A percentile compares a stretch with the other conserved stretches of the same genome.
These are phyloP conservation scores for Rhagonycha fulva DNA, from an alignment of 2,888 invertebrate species.

Conservation along the genomic window DNA sequence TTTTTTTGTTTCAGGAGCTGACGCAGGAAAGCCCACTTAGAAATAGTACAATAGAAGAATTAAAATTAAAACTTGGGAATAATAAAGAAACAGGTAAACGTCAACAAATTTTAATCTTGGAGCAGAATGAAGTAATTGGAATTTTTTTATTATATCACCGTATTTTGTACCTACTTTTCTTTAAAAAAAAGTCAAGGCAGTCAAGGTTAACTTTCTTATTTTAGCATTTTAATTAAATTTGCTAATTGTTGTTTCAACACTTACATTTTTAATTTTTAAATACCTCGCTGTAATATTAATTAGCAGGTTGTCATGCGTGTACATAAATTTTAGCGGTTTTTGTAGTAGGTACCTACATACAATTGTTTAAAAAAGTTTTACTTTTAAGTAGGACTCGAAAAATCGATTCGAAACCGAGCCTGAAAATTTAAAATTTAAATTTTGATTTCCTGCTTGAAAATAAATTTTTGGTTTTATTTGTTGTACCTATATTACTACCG, in stretches of 20 bases:
- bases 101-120: neutral
- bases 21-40: slow-evolving; percentile 47
- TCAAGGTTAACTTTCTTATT: neutral
- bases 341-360: neutral
- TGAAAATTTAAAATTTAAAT: neutral
- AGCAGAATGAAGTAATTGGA: neutral
- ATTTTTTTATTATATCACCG: neutral
- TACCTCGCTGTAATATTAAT: neutral
- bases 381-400: neutral
- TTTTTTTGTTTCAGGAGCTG: slow-evolving; percentile 46
- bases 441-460: neutral
- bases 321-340: neutral
- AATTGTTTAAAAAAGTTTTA: neutral
- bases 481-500: neutral
- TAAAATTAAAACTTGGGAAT: slow-evolving; percentile 50
- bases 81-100: slow-evolving; percentile 49
- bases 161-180: neutral
- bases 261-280: neutral
- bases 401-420: neutral
- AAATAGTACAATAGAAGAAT: slow-evolving; percentile 49
- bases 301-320: neutral
- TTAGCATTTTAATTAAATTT: neutral
- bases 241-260: neutral
- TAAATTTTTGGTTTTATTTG: neutral
- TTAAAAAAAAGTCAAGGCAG: neutral